These are phyloP conservation scores for Rhynchophorus ferrugineus DNA, from an alignment of 1,140 invertebrate species.

Conservation along the genomic window DNA sequence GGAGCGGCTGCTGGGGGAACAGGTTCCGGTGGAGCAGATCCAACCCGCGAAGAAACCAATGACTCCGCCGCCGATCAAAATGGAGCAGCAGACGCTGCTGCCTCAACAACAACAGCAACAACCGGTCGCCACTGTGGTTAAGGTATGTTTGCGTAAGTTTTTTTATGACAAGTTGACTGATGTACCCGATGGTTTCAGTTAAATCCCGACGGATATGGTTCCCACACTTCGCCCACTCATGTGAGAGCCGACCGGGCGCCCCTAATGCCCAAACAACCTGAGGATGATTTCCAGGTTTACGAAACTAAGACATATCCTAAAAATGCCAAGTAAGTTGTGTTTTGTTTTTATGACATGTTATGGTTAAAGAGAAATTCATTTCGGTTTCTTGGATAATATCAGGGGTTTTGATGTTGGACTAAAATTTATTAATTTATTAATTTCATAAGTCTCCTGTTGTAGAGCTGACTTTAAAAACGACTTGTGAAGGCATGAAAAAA, in stretches of 20 bases:
- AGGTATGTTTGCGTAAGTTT: constrained; percentile 48
- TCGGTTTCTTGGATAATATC: background rate
- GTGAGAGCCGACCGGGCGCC: constrained; percentile 41
- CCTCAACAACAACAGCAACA: constrained; percentile 51
- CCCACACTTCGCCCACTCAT: constrained; percentile 77
- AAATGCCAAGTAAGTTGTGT: constrained; percentile 78
- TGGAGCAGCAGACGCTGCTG: constrained; percentile 52
- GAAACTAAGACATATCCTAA: constrained; percentile 56
- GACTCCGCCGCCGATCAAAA: constrained; percentile 38
- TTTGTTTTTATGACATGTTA: background rate
- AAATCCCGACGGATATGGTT: constrained; percentile 71
- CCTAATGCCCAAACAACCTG: constrained; percentile 53
- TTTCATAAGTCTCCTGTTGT: too few species aligned
- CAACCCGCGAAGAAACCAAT: constrained; percentile 33
- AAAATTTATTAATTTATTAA: constrained; percentile 6
- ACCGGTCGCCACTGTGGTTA: constrained; percentile 76
- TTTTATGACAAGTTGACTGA: background rate
- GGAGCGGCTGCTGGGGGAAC: constrained; percentile 63
- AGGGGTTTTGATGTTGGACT: background rate
- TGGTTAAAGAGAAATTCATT: background rate
- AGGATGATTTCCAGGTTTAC: constrained; percentile 46
- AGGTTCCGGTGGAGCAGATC: constrained; percentile 35
- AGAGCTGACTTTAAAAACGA: too few species aligned
- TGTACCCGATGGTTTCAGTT: constrained; percentile 47
- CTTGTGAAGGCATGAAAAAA: too few species aligned